Percentiles rank a stretch among this genome's conserved stretches.
phyloP scores from a whole-genome alignment of 2,797 vertebrate genomes.

The Pteropus rufus region DNA sequence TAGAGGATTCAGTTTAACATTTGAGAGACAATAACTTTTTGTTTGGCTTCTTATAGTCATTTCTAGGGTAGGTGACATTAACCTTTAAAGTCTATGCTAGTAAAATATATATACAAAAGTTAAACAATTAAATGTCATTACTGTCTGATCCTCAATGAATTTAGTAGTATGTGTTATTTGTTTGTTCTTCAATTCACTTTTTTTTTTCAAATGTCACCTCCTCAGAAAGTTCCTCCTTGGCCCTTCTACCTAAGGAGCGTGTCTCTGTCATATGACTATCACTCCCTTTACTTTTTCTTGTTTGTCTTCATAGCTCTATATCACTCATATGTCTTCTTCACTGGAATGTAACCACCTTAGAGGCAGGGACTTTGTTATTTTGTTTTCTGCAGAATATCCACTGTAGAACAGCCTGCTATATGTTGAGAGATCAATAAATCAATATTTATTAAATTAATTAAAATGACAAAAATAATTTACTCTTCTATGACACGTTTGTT shows the following conservation, averaged over 20 bases:
- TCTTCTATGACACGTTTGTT: not conserved
- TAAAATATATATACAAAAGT: not conserved
- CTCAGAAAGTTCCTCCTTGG: not conserved
- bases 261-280: not conserved
- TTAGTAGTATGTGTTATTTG: not conserved
- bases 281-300: not conserved
- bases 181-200: not conserved
- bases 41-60: not conserved
- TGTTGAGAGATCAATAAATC: not conserved
- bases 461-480: conserved; percentile 13
- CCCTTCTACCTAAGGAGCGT: not conserved
- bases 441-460: not conserved
- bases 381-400: not conserved
- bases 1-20: not conserved
- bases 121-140: not conserved
- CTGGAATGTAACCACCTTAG: not conserved
- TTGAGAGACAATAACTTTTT: not conserved
- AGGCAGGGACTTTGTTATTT: not conserved
- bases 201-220: not conserved
- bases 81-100: not conserved
- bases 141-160: not conserved
- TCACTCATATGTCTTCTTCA: not conserved
- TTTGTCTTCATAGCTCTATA: not conserved
- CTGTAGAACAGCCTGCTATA: not conserved
- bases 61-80: not conserved